phyloP scores from a whole-genome alignment of 2,888 invertebrate genomes.

The Orthonevra nobilis region DNA sequence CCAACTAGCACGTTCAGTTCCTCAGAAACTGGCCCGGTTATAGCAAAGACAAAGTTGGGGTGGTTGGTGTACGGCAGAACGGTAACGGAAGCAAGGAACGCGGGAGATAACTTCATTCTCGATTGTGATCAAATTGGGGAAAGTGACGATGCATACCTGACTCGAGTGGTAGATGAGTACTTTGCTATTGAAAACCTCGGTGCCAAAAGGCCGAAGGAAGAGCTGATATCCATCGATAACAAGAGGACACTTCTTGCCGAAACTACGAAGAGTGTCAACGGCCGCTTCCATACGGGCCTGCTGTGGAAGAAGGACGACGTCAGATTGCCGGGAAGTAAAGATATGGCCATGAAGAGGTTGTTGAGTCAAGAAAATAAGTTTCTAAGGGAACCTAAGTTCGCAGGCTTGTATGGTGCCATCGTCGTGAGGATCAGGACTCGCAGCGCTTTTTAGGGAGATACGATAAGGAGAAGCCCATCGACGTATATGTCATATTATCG shows the following conservation, averaged over 20 bases:
- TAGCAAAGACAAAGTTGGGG: not conserved
- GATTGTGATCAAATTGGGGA: not conserved
- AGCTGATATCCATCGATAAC: no score
- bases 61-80: not conserved
- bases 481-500: constrained; percentile 32
- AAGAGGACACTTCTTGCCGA: not conserved
- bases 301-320: constrained; percentile 11
- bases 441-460: constrained; percentile 73
- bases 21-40: not conserved
- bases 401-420: constrained; percentile 34
- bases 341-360: not conserved
- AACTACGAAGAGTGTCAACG: constrained; percentile 3
- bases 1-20: no score
- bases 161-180: not conserved
- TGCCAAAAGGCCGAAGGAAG: constrained; percentile 11
- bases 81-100: not conserved
- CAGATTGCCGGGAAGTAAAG: constrained; percentile 32
- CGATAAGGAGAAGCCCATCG: constrained; percentile 14
- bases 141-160: not conserved
- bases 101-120: not conserved
- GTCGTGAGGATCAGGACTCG: not conserved
- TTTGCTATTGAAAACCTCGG: constrained; percentile 24
- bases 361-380: constrained; percentile 10
- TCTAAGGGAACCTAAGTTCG: constrained; percentile 19
- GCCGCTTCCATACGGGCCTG: constrained; percentile 27